Conservation (phyloP, 2,888 invertebrate genomes). For the Exocentrus adspersus region DNA sequence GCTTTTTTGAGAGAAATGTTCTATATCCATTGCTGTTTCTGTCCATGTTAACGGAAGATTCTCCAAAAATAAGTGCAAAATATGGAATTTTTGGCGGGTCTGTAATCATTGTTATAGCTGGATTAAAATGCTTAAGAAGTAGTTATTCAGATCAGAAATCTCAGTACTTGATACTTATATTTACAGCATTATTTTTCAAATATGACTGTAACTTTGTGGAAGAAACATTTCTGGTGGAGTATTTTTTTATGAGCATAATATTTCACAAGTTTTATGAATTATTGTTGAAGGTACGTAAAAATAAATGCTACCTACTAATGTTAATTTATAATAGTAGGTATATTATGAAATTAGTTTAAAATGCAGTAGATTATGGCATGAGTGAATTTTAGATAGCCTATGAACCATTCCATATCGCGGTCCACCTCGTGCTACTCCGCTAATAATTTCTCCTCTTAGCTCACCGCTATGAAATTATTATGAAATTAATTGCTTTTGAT, state of each 20-base stretch:
- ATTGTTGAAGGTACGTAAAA: constrained; percentile 78
- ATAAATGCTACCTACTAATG: too few relatives aligned
- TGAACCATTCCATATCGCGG: too few relatives aligned
- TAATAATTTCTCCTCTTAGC: too few relatives aligned
- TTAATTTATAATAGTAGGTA: too few relatives aligned
- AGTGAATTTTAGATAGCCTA: too few relatives aligned
- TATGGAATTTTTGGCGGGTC: constrained; percentile 84
- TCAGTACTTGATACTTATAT: constrained; percentile 90
- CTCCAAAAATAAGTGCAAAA: constrained; percentile 78
- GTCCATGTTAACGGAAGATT: constrained; percentile 87
- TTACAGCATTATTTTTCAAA: constrained; percentile 89
- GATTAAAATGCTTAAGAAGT: constrained; percentile 88
- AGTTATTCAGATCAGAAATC: constrained; percentile 92
- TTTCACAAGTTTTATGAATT: constrained; percentile 93
- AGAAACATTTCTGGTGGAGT: constrained; percentile 92
- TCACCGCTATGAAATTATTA: too few relatives aligned
- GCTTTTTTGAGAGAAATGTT: constrained; percentile 91
- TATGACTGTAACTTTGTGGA: constrained; percentile 80
- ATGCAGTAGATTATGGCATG: too few relatives aligned
- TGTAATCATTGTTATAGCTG: constrained; percentile 85
- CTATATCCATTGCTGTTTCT: constrained; percentile 92
- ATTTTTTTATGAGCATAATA: constrained; percentile 89
- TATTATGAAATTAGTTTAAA: too few relatives aligned
- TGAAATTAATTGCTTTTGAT: too few relatives aligned
- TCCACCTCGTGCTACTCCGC: too few relatives aligned